Conservation (phyloP, 2,113 vertebrate genomes). For the Mesitornis unicolor region DNA sequence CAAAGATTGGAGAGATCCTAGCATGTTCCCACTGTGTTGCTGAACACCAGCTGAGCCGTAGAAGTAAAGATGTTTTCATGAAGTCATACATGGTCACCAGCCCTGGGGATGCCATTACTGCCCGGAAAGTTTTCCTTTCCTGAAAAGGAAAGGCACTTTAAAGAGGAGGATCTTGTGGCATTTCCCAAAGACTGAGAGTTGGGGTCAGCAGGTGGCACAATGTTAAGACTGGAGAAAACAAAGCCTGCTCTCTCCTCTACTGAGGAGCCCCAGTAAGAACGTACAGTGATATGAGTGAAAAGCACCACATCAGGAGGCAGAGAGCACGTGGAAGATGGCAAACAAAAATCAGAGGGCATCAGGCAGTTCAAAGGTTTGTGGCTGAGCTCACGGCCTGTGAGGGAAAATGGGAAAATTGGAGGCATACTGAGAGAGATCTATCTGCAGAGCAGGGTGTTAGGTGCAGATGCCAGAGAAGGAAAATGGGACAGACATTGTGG, state of each 20-base stretch:
- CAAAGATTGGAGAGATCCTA: neutral
- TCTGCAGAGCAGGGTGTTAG: neutral
- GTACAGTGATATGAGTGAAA: fast-evolving
- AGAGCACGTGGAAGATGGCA: neutral
- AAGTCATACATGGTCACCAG: neutral
- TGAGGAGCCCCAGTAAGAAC: neutral
- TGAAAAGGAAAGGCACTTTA: neutral
- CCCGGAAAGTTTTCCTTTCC: neutral
- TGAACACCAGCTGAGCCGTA: neutral
- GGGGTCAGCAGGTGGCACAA: neutral
- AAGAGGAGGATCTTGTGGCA: neutral
- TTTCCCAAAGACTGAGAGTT: neutral
- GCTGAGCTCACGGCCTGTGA: neutral
- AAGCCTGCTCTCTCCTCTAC: neutral
- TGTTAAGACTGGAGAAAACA: neutral
- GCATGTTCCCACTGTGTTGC: neutral
- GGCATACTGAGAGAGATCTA: too few species aligned
- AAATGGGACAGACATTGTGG: neutral
- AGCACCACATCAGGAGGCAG: neutral
- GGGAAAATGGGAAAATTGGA: neutral
- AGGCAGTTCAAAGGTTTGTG: neutral
- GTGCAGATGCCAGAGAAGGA: neutral
- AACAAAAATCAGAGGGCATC: neutral
- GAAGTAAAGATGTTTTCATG: neutral
- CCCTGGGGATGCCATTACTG: neutral